Evolutionary conservation across 2,797 vertebrate species (phyloP).

Genomic region (Rhinatrema bivittatum): DNA sequence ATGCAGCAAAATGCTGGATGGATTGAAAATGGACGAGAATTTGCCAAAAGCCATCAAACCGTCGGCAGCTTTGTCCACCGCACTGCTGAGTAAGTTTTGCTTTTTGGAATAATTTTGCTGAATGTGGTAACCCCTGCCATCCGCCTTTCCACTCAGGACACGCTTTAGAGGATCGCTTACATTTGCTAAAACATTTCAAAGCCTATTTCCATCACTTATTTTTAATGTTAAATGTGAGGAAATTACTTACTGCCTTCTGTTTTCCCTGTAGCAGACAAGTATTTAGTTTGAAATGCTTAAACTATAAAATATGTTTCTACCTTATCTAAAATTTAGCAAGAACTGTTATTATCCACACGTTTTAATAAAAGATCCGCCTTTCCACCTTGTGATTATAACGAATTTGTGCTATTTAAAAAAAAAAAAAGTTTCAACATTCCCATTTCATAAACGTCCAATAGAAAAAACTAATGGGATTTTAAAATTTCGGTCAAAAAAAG

Average conservation of each 20-base stretch:
- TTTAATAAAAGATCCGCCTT: too few species aligned
- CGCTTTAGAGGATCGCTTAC: background rate
- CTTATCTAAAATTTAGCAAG: too few species aligned
- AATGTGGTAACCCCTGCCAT: background rate
- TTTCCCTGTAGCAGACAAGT: rapidly evolving
- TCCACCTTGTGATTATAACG: too few species aligned
- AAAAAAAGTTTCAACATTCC: too few species aligned
- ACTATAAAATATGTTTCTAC: background rate
- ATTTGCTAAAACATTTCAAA: background rate
- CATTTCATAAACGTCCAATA: too few species aligned
- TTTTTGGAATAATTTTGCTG: background rate
- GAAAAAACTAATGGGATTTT: too few species aligned
- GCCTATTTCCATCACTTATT: background rate
- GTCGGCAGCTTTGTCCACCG: conserved; percentile 45
- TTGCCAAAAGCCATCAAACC: conserved; percentile 48
- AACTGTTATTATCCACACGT: too few species aligned
- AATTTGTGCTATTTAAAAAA: too few species aligned
- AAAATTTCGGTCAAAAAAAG: too few species aligned
- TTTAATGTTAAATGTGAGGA: background rate
- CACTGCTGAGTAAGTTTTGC: conserved; percentile 57
- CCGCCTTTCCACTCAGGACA: background rate
- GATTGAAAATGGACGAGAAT: conserved; percentile 63
- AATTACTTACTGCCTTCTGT: background rate
- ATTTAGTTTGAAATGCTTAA: too few species aligned
- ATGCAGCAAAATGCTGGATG: conserved; percentile 52